These are phyloP conservation scores for Ictalurus punctatus DNA, from an alignment of 2,113 vertebrate genomes.

Conservation along the genomic window DNA sequence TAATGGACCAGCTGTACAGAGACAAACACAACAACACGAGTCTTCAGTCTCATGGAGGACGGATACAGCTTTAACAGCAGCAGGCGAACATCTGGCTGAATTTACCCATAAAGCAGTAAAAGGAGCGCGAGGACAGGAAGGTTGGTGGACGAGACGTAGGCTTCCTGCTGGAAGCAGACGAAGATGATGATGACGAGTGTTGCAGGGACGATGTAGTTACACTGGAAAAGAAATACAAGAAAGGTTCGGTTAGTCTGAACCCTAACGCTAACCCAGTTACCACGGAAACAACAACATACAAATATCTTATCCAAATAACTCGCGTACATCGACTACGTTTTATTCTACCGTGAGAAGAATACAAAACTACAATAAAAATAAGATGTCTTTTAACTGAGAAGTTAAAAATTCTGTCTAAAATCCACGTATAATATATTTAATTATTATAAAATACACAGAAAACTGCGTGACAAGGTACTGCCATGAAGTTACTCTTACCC, in stretches of 20 bases:
- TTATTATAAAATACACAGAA: too few relatives aligned
- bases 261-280: neutral
- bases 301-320: neutral
- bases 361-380: too few relatives aligned
- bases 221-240: conserved; percentile 69
- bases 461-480: too few relatives aligned
- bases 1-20: conserved; percentile 91
- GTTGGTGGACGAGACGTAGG: conserved; percentile 96
- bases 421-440: too few relatives aligned
- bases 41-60: neutral
- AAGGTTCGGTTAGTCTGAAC: neutral
- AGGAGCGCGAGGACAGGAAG: conserved; percentile 91
- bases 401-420: too few relatives aligned
- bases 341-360: too few relatives aligned
- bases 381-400: neutral
- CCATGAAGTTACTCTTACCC: too few relatives aligned
- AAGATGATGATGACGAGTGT: conserved; percentile 95
- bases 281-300: too few relatives aligned
- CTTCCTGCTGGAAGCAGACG: conserved; percentile 98
- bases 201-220: conserved; percentile 95
- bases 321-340: neutral
- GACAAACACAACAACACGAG: conserved; percentile 6
- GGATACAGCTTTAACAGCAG: too few relatives aligned
- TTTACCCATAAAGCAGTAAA: conserved; percentile 93
- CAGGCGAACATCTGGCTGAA: neutral